Conservation (phyloP, 2,888 invertebrate genomes). For the Eumerus sabulonum region DNA sequence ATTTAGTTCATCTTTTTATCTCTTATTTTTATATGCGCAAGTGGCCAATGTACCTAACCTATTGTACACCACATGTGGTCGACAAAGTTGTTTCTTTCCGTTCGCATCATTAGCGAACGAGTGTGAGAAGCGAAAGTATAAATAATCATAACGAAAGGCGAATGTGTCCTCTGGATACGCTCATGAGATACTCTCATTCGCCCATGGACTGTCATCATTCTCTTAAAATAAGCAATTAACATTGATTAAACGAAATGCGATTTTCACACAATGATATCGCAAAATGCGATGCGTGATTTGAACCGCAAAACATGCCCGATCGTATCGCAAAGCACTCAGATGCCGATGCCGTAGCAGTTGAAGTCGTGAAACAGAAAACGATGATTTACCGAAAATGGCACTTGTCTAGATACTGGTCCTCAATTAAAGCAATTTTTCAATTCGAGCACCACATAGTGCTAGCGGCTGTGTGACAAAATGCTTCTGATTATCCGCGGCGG, state of each 20-base stretch:
- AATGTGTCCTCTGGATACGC: too few relatives aligned
- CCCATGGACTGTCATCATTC: conserved; percentile 3
- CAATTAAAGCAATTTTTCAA: conserved; percentile 50
- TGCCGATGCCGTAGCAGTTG: conserved; percentile 4
- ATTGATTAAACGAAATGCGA: conserved; percentile 39
- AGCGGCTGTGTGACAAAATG: conserved; percentile 46
- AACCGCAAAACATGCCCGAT: too few relatives aligned
- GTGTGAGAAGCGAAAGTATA: too few relatives aligned
- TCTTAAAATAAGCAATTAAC: conserved; percentile 43
- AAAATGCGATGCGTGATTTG: not conserved
- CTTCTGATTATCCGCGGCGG: conserved; percentile 33
- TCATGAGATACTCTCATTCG: too few relatives aligned
- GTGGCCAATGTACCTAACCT: too few relatives aligned
- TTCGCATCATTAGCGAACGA: too few relatives aligned
- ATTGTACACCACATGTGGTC: too few relatives aligned
- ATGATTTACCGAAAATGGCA: conserved; percentile 53
- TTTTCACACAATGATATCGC: conserved; percentile 20
- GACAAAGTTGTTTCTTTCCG: too few relatives aligned
- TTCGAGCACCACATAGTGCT: conserved; percentile 21
- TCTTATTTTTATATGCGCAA: too few relatives aligned
- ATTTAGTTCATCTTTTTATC: too few relatives aligned
- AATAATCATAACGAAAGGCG: too few relatives aligned
- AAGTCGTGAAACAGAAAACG: not conserved
- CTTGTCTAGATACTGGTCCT: conserved; percentile 30
- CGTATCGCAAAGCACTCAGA: conserved; percentile 4